These are phyloP conservation scores for Leptopilina syphax DNA, from an alignment of 2,888 invertebrate genomes.

Conservation along the genomic window DNA sequence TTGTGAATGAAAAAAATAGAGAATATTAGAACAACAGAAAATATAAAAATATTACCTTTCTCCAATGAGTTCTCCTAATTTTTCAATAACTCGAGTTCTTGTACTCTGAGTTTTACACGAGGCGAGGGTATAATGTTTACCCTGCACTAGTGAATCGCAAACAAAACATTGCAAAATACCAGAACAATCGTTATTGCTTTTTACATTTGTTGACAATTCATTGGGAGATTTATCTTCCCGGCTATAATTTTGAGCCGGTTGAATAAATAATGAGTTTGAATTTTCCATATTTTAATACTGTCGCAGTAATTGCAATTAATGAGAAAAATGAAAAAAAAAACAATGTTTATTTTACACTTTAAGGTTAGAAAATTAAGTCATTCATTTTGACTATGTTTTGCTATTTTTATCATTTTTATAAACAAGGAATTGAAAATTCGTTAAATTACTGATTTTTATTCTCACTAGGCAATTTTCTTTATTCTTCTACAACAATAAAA, in stretches of 20 bases:
- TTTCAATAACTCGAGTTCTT: slow-evolving; percentile 62
- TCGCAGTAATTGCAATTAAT: too few species aligned
- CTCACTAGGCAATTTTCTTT: too few species aligned
- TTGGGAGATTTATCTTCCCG: not conserved
- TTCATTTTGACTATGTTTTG: too few species aligned
- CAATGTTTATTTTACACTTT: too few species aligned
- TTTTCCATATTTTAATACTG: not conserved
- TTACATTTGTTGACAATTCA: not conserved
- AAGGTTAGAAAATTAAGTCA: too few species aligned
- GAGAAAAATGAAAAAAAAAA: too few species aligned
- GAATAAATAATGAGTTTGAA: not conserved
- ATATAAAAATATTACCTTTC: slow-evolving; percentile 65
- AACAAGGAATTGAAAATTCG: too few species aligned
- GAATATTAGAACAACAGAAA: not conserved
- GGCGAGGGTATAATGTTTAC: slow-evolving; percentile 71
- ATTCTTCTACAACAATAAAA: too few species aligned
- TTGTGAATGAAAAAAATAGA: not conserved
- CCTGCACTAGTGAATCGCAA: slow-evolving; percentile 72
- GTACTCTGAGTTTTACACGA: slow-evolving; percentile 71
- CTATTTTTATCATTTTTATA: too few species aligned
- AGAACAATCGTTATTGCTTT: not conserved
- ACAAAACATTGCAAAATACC: slow-evolving; percentile 67
- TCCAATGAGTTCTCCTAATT: slow-evolving; percentile 74
- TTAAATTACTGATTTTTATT: too few species aligned
- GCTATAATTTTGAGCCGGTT: not conserved